Evolutionary conservation across 2,888 invertebrate species (phyloP).

Genomic region (Cacoxenus indagator): DNA sequence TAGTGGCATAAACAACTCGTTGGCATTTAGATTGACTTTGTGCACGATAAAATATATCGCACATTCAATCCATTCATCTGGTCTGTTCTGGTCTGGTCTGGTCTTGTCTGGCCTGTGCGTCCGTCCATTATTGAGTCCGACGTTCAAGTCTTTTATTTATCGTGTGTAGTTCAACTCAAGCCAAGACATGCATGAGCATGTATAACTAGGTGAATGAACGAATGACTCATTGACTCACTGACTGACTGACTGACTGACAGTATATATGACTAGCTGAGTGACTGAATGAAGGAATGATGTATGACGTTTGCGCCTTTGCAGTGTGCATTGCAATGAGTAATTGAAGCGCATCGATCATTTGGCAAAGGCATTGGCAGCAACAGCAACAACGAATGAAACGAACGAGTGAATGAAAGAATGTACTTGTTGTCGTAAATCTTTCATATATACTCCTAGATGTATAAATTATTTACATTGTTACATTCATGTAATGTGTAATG

Average conservation of each 20-base stretch:
- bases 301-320: constrained; percentile 12
- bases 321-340: constrained; percentile 35
- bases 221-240: no score
- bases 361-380: not conserved
- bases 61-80: not conserved
- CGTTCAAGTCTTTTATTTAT: constrained; percentile 28
- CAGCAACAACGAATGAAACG: not conserved
- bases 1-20: constrained; percentile 7
- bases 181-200: not conserved
- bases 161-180: constrained; percentile 8
- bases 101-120: no score
- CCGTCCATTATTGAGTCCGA: no score
- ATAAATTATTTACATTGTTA: constrained; percentile 1
- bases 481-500: not conserved
- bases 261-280: constrained; percentile 33
- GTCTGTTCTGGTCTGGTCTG: no score
- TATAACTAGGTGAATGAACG: constrained; percentile 34
- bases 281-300: constrained; percentile 35
- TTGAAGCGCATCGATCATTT: constrained; percentile 41
- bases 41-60: constrained; percentile 5
- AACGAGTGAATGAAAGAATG: not conserved
- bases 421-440: constrained; percentile 8
- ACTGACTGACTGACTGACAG: not conserved
- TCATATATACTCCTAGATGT: not conserved
- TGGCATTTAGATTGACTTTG: constrained; percentile 2